Evolutionary conservation across 2,888 invertebrate genomes (phyloP), one percentile per base, ranked within the genome.

Genomic region (Carpatolechia fugitivella): DNA sequence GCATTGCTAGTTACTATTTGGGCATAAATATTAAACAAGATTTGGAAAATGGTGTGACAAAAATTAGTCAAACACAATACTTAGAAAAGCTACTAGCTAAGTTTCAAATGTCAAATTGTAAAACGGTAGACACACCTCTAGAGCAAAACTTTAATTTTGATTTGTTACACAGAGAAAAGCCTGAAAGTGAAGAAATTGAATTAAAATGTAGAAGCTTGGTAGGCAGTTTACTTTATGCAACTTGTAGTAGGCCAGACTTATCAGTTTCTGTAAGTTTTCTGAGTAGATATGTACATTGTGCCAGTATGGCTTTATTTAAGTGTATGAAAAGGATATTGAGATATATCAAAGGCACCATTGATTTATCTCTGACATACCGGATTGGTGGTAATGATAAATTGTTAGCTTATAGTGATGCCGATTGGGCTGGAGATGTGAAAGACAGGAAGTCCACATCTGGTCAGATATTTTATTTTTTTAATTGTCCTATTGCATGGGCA

Each of bases 321-420:
- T n/a, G n/a, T n/a, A 10, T 44, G 8, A 20, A 20, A 8, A 16
- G 20, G 18, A 55, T 58, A 0, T 54, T 60, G n/a, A 33, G 63
- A 8, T 65, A 63, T 52, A 41, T 60, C 7, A 58, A 56, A 40
- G 16, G 52, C 50, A 58, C 55, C 36, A 1, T 61, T 33, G 35
- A 59, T 16, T 55, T 56, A 47, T 58, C 57, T 11, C 49, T 62
- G 38, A 14, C 57, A 38, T 64, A 58, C 55, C 61, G 57, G n/a
- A 59, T 57, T 54, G 58, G 54, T 38, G 41, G 57, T 60, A 13
- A 29, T 44, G 13, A 20, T 13, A 14, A 13, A 10, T 48, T 64
- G 10, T n/a, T 31, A 11, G 62, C 62, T 1, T 64, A 57, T 54
- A 58, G 58, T 60, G 64, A 67, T 64, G 58, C 63, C 50, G n/a